Evolutionary conservation across 2,888 invertebrate species (phyloP).

Genomic region (Epistrophe grossulariae): DNA sequence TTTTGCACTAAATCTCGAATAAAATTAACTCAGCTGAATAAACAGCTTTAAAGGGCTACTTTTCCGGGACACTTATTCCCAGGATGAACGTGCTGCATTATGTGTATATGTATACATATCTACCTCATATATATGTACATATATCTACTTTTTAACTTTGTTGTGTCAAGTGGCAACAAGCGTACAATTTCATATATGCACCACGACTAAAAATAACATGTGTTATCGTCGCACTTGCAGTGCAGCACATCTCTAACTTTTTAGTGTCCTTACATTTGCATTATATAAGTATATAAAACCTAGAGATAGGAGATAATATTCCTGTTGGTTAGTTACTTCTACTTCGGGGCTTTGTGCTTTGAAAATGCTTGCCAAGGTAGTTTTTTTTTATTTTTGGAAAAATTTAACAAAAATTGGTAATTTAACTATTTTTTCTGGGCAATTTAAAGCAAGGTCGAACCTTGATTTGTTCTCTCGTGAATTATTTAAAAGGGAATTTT

Average conservation of each 20-base stretch:
- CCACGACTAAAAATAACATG: slow-evolving; percentile 64
- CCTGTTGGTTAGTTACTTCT: slow-evolving; percentile 44
- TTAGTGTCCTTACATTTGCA: slow-evolving; percentile 61
- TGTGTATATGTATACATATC: not conserved
- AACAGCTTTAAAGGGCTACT: slow-evolving; percentile 74
- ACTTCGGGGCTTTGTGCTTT: slow-evolving; percentile 21
- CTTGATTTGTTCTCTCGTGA: no score
- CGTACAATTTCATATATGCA: slow-evolving; percentile 57
- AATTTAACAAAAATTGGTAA: not conserved
- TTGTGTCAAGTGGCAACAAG: slow-evolving; percentile 48
- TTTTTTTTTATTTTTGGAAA: not conserved
- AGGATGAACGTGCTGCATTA: slow-evolving; percentile 5
- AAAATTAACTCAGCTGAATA: slow-evolving; percentile 75
- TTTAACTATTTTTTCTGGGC: no score
- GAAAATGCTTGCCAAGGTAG: not conserved
- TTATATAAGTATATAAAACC: slow-evolving; percentile 5
- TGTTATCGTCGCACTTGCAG: slow-evolving; percentile 68
- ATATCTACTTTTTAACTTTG: slow-evolving; percentile 9
- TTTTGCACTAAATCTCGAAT: slow-evolving; percentile 56
- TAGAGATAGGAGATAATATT: slow-evolving; percentile 37
- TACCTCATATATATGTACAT: not conserved
- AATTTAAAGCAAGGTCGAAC: no score
- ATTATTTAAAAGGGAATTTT: no score
- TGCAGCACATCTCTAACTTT: slow-evolving; percentile 23
- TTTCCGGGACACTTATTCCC: slow-evolving; percentile 45